phyloP scores from a whole-genome alignment of 2,797 vertebrate species.

The Graptemys geographica region DNA sequence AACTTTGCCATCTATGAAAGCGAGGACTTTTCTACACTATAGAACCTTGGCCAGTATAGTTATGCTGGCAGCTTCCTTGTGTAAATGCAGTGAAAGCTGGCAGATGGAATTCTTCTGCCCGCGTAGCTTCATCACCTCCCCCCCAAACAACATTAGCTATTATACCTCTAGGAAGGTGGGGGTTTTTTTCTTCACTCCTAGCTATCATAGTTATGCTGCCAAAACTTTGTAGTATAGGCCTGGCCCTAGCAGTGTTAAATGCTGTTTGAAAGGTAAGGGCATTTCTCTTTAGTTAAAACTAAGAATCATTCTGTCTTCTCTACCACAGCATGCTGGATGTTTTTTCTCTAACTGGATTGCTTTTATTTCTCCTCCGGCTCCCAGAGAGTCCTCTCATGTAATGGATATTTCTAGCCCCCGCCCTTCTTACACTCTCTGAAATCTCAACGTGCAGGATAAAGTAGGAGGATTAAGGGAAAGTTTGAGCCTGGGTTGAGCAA shows the following conservation, averaged over 20 bases:
- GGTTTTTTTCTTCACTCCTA: no score
- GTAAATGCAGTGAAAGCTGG: background rate
- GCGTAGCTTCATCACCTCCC: background rate
- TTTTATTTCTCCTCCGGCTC: background rate
- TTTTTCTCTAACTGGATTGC: constrained; percentile 4
- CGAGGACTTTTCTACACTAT: background rate
- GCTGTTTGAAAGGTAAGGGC: background rate
- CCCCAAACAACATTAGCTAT: background rate
- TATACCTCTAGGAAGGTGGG: background rate
- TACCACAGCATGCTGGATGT: rapidly evolving
- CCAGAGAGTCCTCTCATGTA: background rate
- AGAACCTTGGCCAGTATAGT: background rate
- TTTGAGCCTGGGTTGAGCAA: constrained; percentile 54
- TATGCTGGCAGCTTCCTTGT: background rate
- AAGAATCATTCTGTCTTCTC: constrained; percentile 13
- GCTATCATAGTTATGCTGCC: background rate
- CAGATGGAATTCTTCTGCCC: background rate
- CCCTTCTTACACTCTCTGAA: background rate
- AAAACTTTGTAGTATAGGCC: background rate
- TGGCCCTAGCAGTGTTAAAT: background rate
- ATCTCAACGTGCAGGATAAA: constrained; percentile 39
- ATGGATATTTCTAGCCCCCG: constrained; percentile 27
- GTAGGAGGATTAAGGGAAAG: constrained; percentile 39
- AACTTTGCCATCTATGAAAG: background rate
- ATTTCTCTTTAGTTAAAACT: constrained; percentile 14